phyloP scores from a whole-genome alignment of 2,113 vertebrate species.

The Petrocephalus zakoni region DNA sequence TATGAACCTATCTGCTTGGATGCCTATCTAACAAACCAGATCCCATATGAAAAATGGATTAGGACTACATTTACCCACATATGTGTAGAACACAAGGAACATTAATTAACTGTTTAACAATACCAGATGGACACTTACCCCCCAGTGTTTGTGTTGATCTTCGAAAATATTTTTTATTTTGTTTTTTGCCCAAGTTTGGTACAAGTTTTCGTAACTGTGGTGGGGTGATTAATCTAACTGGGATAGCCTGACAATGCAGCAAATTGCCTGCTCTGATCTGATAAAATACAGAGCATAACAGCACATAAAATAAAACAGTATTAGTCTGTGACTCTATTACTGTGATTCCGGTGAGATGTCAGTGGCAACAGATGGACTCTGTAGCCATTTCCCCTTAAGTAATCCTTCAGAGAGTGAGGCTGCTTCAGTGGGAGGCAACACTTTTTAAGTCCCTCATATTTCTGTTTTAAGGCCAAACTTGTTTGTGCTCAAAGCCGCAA shows the following conservation, averaged over 20 bases:
- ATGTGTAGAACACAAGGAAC: background rate
- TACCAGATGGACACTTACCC: background rate
- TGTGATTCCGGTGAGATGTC: background rate
- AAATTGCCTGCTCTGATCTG: slow-evolving; percentile 62
- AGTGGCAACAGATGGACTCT: background rate
- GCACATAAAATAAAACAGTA: slow-evolving; percentile 19
- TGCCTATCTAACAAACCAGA: background rate
- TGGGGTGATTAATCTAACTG: slow-evolving; percentile 60
- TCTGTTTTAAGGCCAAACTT: slow-evolving; percentile 3
- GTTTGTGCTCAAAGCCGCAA: background rate
- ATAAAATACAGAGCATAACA: slow-evolving; percentile 52
- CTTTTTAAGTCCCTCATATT: background rate
- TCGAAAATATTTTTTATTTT: background rate
- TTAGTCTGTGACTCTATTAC: slow-evolving; percentile 21
- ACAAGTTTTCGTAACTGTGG: slow-evolving; percentile 27
- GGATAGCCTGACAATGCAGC: slow-evolving; percentile 47
- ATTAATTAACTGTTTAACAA: background rate
- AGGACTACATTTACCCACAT: background rate
- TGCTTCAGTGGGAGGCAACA: background rate
- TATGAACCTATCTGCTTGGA: background rate
- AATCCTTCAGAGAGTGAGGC: background rate
- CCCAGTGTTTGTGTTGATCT: background rate
- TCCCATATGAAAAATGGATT: background rate
- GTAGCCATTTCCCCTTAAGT: background rate
- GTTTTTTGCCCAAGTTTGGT: slow-evolving; percentile 15